A percentile compares a stretch with the other conserved stretches of the same genome.
Evolutionary conservation across 2,113 vertebrate genomes (phyloP).

Genomic region (Strigops habroptila): DNA sequence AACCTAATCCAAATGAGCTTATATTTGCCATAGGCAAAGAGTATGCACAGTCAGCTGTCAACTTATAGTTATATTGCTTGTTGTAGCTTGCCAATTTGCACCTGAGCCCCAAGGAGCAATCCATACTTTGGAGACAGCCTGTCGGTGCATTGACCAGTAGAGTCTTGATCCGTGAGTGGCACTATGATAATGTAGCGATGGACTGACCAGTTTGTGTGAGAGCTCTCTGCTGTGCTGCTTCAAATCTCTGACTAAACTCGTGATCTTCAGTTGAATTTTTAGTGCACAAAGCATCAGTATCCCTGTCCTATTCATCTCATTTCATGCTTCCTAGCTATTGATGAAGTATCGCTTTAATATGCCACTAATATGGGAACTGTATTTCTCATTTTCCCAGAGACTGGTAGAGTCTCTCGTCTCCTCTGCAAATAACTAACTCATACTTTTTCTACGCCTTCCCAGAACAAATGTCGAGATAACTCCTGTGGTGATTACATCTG

Average conservation of each 20-base stretch:
- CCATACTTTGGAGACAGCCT: not conserved
- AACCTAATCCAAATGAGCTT: not conserved
- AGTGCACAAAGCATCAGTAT: not conserved
- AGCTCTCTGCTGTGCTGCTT: not conserved
- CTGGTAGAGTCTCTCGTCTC: not conserved
- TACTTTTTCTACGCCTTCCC: not conserved
- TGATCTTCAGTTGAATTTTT: not conserved
- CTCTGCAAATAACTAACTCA: not conserved
- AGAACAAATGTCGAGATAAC: not conserved
- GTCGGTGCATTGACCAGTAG: not conserved
- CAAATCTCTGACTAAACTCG: not conserved
- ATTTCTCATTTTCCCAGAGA: not conserved
- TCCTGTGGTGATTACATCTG: not conserved
- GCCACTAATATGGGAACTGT: not conserved
- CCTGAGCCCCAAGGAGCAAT: not conserved
- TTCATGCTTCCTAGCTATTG: not conserved
- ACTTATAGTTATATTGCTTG: not conserved
- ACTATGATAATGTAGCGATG: not conserved
- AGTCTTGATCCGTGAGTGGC: not conserved
- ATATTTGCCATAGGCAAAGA: not conserved
- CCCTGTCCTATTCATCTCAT: not conserved
- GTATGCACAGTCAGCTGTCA: not conserved
- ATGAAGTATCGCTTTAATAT: not conserved
- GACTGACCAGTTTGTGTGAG: not conserved
- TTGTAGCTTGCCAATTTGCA: not conserved